These are phyloP conservation scores for Rousettus leschenaultii DNA, from an alignment of 2,113 vertebrate species.

Conservation along the genomic window DNA sequence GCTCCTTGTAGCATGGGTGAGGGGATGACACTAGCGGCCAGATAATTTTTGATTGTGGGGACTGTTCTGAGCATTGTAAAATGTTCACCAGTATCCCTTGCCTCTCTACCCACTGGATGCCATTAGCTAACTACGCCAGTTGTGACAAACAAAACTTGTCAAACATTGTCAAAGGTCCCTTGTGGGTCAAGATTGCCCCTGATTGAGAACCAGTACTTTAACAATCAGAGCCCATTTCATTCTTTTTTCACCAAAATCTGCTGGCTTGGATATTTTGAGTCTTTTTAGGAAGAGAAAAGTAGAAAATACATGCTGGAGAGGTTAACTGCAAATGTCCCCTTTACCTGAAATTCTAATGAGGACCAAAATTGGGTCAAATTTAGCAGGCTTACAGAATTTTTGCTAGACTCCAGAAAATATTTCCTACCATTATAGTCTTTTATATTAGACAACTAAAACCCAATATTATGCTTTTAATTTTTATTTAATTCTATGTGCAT, in stretches of 20 bases:
- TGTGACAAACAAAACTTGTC: not conserved
- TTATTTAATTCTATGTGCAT: not conserved
- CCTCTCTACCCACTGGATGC: not conserved
- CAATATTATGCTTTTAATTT: not conserved
- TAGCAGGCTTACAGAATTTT: not conserved
- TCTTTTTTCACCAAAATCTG: not conserved
- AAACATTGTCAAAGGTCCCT: not conserved
- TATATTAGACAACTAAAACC: constrained; percentile 3
- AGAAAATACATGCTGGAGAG: not conserved
- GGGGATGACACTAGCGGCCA: not conserved
- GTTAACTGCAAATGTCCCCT: not conserved
- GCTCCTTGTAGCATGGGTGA: not conserved
- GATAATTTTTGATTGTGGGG: not conserved
- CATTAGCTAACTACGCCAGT: not conserved
- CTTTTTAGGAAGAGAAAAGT: not conserved
- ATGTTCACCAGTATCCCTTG: not conserved
- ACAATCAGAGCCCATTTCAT: not conserved
- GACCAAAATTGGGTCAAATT: not conserved
- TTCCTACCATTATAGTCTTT: not conserved
- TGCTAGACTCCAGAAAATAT: not conserved
- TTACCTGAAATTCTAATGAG: not conserved
- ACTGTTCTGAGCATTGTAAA: not conserved
- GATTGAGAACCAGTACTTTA: not conserved
- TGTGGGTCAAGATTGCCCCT: not conserved
- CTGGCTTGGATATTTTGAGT: not conserved